Conservation (phyloP, 2,113 vertebrate species). For the Boulengeromyrus knoepffleri region DNA sequence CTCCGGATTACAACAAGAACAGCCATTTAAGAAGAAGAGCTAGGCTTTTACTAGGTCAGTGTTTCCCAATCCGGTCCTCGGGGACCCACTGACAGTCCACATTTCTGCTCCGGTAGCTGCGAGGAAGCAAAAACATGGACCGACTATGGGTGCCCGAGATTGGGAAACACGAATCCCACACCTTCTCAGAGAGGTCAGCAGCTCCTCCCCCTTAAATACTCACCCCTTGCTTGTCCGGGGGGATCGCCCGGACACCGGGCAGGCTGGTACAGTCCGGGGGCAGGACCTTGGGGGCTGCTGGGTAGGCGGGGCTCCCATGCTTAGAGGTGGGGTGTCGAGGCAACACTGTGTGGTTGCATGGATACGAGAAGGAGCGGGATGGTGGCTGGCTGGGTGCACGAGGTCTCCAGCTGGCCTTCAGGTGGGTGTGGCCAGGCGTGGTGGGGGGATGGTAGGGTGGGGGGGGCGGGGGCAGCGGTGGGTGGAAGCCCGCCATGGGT, state of each 20-base stretch:
- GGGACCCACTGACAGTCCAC: background rate
- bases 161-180: background rate
- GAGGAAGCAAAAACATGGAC: background rate
- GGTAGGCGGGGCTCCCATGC: conserved; percentile 67
- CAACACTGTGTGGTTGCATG: conserved; percentile 84
- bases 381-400: conserved; percentile 81
- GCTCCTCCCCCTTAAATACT: conserved; percentile 41
- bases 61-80: background rate
- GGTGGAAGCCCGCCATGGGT: conserved; percentile 87
- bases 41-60: background rate
- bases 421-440: conserved; percentile 76
- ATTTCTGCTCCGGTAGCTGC: background rate
- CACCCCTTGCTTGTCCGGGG: conserved; percentile 81
- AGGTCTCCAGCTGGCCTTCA: conserved; percentile 87
- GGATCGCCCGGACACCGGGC: conserved; percentile 60
- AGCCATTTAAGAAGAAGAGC: background rate
- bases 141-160: background rate
- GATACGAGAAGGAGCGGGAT: conserved; percentile 91
- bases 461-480: conserved; percentile 85
- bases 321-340: conserved; percentile 73
- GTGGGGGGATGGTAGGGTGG: conserved; percentile 89
- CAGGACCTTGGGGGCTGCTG: conserved; percentile 67
- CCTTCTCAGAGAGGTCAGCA: background rate
- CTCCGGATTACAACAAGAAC: background rate
- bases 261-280: conserved; percentile 84